A percentile compares a stretch with the other conserved stretches of the same genome.
Conservation (phyloP, 1,140 invertebrate species). For the Drosophila jambulina region DNA sequence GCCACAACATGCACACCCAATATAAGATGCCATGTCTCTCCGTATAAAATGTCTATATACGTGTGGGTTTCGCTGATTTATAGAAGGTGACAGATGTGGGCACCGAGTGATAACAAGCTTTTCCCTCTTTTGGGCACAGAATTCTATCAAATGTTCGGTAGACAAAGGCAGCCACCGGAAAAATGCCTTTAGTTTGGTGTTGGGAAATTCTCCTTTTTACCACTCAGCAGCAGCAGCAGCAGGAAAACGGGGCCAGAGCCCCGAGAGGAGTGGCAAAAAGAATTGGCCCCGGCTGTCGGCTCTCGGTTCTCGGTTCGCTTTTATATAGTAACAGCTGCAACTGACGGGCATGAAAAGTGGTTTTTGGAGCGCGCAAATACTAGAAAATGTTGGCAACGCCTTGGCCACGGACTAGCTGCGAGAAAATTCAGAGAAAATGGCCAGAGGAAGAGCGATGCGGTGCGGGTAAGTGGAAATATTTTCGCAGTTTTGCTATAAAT, state of each 20-base stretch:
- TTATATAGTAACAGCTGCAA: slow-evolving; percentile 78
- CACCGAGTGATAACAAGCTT: slow-evolving; percentile 80
- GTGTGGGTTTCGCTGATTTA: slow-evolving; percentile 71
- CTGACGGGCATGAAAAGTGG: slow-evolving; percentile 82
- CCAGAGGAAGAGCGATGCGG: not conserved
- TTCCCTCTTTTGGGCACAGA: slow-evolving; percentile 41
- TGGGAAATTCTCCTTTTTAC: slow-evolving; percentile 38
- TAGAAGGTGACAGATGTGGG: slow-evolving; percentile 83
- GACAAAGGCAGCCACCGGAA: slow-evolving; percentile 59
- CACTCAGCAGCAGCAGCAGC: slow-evolving; percentile 16
- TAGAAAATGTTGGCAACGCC: slow-evolving; percentile 56
- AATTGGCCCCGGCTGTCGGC: slow-evolving; percentile 49
- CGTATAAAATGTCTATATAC: slow-evolving; percentile 31
- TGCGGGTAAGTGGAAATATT: slow-evolving; percentile 52
- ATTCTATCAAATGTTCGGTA: slow-evolving; percentile 55
- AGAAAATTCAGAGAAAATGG: slow-evolving; percentile 26
- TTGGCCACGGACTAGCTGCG: slow-evolving; percentile 24
- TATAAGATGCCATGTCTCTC: slow-evolving; percentile 29
- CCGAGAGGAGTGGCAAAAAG: slow-evolving; percentile 28
- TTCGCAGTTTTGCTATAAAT: slow-evolving; percentile 67
- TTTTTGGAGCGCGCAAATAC: slow-evolving; percentile 68
- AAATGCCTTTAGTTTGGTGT: slow-evolving; percentile 64
- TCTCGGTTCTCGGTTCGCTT: slow-evolving; percentile 39
- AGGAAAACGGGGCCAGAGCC: slow-evolving; percentile 5
- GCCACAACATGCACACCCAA: slow-evolving; percentile 50